These are phyloP conservation scores for Euphysa ruthae DNA, from an alignment of 30 jellyfish, hydroid and myxozoan species.

Conservation along the genomic window DNA sequence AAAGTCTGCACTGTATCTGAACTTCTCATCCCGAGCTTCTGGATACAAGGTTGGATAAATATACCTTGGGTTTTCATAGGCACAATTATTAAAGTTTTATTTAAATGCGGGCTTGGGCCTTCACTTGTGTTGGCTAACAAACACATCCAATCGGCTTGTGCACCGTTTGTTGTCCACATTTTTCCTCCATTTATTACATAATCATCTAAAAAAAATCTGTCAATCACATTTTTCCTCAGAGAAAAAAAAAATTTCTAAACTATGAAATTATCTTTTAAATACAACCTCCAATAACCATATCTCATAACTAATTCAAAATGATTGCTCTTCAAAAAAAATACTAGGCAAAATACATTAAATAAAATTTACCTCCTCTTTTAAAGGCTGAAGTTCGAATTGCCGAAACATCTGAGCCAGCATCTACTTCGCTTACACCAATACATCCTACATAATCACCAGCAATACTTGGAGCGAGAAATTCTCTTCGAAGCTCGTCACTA, in stretches of 20 bases:
- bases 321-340: no score
- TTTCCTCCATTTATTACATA: slow-evolving; percentile 95
- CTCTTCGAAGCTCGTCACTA: slow-evolving; percentile 74
- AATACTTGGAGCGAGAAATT: slow-evolving; percentile 85
- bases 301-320: no score
- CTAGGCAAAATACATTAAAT: no score
- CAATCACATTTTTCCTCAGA: no score
- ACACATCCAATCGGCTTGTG: slow-evolving; percentile 99
- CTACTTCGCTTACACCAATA: slow-evolving; percentile 90
- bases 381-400: slow-evolving; percentile 74
- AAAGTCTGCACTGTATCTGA: slow-evolving; percentile 95
- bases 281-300: no score
- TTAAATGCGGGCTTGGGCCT: slow-evolving; percentile 67
- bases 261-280: no score
- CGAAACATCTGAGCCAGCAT: slow-evolving; percentile 97
- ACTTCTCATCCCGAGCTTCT: slow-evolving; percentile 87
- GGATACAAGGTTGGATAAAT: slow-evolving; percentile 39
- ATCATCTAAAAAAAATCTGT: no score
- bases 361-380: slow-evolving; percentile 98
- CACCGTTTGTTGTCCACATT: slow-evolving; percentile 99
- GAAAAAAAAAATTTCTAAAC: no score
- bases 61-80: slow-evolving; percentile 86
- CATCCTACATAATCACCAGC: slow-evolving; percentile 97
- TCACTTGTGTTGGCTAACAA: slow-evolving; percentile 91
- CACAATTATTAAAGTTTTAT: slow-evolving; percentile 70